Percentiles rank a stretch among this genome's conserved stretches.
Conservation (phyloP, 2,797 vertebrate species). For the Gymnoscopelus braueri region DNA sequence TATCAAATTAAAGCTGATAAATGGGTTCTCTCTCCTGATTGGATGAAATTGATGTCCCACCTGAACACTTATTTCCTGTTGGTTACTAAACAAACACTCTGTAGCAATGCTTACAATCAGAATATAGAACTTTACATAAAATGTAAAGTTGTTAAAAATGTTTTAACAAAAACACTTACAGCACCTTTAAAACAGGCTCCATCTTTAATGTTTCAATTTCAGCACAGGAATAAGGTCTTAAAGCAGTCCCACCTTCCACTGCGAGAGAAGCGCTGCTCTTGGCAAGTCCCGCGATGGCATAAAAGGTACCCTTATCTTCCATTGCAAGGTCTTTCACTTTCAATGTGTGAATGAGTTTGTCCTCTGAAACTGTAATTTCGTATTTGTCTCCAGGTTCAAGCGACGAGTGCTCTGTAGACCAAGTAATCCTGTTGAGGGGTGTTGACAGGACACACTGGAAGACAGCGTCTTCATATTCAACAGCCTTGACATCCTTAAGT, state of each 20-base stretch:
- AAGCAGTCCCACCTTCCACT: conserved; percentile 79
- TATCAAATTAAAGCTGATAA: too few relatives aligned
- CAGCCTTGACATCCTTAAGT: conserved; percentile 72
- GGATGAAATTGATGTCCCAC: too few relatives aligned
- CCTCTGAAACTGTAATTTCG: conserved; percentile 80
- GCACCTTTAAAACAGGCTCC: not conserved
- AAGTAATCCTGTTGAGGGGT: conserved; percentile 80
- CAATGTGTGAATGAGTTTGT: conserved; percentile 85
- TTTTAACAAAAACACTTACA: not conserved
- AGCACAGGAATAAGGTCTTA: not conserved
- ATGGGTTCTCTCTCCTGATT: too few relatives aligned
- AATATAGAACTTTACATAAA: not conserved
- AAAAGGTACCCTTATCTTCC: conserved; percentile 84
- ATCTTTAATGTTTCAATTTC: not conserved
- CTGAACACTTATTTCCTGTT: not conserved
- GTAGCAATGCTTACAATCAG: not conserved
- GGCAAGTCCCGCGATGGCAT: conserved; percentile 78
- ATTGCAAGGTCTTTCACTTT: conserved; percentile 74
- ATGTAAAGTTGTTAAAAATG: not conserved
- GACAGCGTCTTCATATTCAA: conserved; percentile 75
- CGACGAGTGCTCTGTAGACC: conserved; percentile 78
- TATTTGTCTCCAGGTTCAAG: conserved; percentile 80
- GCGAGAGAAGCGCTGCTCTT: conserved; percentile 84
- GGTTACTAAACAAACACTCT: not conserved
- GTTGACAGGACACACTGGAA: conserved; percentile 84